These are phyloP conservation scores for Trachymyrmex septentrionalis DNA, from an alignment of 1,140 invertebrate species.

Conservation along the genomic window DNA sequence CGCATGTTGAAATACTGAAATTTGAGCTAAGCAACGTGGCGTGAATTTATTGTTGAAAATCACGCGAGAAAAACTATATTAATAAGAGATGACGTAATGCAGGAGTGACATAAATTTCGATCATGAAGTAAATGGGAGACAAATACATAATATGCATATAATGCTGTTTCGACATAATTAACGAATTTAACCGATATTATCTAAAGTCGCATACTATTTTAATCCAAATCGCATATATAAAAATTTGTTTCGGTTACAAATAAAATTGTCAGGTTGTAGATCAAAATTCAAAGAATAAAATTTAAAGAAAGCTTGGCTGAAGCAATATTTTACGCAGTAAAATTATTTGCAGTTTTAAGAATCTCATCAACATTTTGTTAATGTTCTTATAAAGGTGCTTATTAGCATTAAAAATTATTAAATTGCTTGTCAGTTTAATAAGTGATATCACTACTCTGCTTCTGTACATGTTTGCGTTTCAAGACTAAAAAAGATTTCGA, in stretches of 20 bases:
- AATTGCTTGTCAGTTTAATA: too few relatives aligned
- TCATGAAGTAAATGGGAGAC: conserved; percentile 2
- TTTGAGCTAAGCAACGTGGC: not conserved
- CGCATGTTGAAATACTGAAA: conserved; percentile 21
- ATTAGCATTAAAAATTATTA: too few relatives aligned
- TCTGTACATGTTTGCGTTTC: too few relatives aligned
- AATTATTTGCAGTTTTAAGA: too few relatives aligned
- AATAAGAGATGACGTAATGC: conserved; percentile 30
- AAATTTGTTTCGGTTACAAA: not conserved
- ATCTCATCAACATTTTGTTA: too few relatives aligned
- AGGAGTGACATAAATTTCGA: not conserved
- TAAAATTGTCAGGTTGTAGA: not conserved
- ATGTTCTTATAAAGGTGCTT: too few relatives aligned
- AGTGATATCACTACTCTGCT: too few relatives aligned
- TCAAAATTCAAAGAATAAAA: not conserved
- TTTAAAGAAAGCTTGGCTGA: not conserved
- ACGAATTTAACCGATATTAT: not conserved
- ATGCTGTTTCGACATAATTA: conserved; percentile 12
- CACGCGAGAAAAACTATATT: conserved; percentile 28
- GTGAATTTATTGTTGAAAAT: conserved; percentile 1
- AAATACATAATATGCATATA: not conserved
- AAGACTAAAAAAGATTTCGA: too few relatives aligned
- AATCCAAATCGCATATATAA: not conserved
- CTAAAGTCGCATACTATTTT: not conserved
- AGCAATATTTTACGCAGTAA: too few relatives aligned